A percentile compares a stretch with the other conserved stretches of the same genome.
phyloP scores from a whole-genome alignment of 2,888 invertebrate genomes.

The Microdon myrmicae region DNA sequence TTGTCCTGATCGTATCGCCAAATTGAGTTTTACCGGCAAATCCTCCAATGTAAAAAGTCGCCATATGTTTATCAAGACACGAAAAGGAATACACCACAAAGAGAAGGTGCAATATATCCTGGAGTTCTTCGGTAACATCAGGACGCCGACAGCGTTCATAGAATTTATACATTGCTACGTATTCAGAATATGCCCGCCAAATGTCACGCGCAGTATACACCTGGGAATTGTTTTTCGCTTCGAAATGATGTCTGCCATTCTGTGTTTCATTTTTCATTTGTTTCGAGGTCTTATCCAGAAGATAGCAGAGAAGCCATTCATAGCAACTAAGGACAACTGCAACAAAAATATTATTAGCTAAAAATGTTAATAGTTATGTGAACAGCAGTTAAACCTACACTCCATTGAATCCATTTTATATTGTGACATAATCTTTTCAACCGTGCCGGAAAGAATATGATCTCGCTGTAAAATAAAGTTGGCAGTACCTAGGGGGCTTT shows the following conservation, averaged over 20 bases:
- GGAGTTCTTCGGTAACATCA: slow-evolving; percentile 60
- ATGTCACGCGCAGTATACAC: slow-evolving; percentile 82
- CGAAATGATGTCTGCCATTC: slow-evolving; percentile 75
- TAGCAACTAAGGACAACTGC: slow-evolving; percentile 78
- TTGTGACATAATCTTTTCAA: slow-evolving; percentile 51
- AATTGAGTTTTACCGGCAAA: slow-evolving; percentile 70
- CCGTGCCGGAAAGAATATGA: slow-evolving; percentile 64
- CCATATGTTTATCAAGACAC: slow-evolving; percentile 76
- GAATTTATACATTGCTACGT: slow-evolving; percentile 68
- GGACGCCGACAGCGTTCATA: slow-evolving; percentile 60
- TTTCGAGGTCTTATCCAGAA: slow-evolving; percentile 76
- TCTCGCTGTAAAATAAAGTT: slow-evolving; percentile 72
- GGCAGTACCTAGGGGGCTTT: slow-evolving; percentile 78
- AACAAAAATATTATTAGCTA: slow-evolving; percentile 56
- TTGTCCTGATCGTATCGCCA: slow-evolving; percentile 73
- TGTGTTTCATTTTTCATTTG: slow-evolving; percentile 71
- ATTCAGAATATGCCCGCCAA: slow-evolving; percentile 82
- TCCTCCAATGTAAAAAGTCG: slow-evolving; percentile 74
- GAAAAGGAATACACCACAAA: slow-evolving; percentile 71
- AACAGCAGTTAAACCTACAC: slow-evolving; percentile 56
- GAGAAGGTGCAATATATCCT: slow-evolving; percentile 68
- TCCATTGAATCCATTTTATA: slow-evolving; percentile 57
- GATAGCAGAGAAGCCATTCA: slow-evolving; percentile 85
- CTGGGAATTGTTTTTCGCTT: slow-evolving; percentile 82
- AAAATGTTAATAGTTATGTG: not conserved